Percentiles rank a stretch among this genome's conserved stretches.
Conservation (phyloP, 2,888 invertebrate genomes). For the Glyphotaelius pellucidus region DNA sequence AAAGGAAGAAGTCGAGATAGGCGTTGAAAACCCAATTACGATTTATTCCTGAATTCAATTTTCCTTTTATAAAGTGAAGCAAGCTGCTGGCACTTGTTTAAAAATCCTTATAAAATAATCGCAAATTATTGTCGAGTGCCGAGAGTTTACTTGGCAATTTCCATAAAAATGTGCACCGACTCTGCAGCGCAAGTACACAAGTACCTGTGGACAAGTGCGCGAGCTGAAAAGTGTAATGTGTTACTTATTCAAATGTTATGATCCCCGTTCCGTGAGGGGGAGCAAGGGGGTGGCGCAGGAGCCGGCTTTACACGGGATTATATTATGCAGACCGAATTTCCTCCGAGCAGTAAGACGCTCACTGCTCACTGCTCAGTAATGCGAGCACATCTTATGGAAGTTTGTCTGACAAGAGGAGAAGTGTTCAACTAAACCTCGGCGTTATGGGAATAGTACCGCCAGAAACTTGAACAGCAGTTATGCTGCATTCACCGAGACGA, state of each 20-base stretch:
- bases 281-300: not conserved
- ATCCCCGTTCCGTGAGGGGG: not conserved
- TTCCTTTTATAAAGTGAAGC: not conserved
- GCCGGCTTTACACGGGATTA: not conserved
- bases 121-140: slow-evolving; percentile 4
- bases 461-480: not conserved
- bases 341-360: not conserved
- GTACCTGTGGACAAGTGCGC: not conserved
- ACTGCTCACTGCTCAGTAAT: not conserved
- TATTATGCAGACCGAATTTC: not conserved
- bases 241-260: slow-evolving; percentile 27
- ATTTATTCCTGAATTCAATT: not conserved
- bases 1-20: not conserved
- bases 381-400: not conserved
- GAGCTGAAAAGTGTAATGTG: slow-evolving; percentile 13
- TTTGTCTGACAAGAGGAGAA: not conserved
- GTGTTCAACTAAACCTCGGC: not conserved
- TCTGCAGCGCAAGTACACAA: not conserved
- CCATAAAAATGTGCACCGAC: not conserved
- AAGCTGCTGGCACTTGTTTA: slow-evolving; percentile 25
- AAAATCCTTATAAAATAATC: slow-evolving; percentile 2
- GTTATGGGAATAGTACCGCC: not conserved
- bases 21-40: not conserved
- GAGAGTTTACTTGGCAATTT: slow-evolving; percentile 20
- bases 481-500: not conserved